phyloP scores from a whole-genome alignment of 2,888 invertebrate species.

The Aphidoletes aphidimyza region DNA sequence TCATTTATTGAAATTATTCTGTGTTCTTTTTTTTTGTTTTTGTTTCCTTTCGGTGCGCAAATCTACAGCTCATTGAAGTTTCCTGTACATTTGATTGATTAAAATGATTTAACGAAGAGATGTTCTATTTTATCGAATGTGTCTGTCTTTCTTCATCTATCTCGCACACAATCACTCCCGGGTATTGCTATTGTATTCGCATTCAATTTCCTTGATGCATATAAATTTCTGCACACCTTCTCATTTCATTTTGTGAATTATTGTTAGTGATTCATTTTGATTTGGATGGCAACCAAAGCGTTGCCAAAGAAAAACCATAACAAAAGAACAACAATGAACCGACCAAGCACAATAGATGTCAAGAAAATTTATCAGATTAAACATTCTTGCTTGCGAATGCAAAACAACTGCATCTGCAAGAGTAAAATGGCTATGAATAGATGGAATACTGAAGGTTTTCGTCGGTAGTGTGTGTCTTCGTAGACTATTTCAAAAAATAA shows the following conservation, averaged over 20 bases:
- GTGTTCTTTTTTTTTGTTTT: no score
- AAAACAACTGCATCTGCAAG: no score
- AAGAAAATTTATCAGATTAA: background rate
- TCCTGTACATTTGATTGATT: constrained; percentile 5
- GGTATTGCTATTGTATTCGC: background rate
- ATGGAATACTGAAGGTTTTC: no score
- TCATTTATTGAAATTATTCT: background rate
- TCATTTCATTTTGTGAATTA: background rate
- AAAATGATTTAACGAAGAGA: background rate
- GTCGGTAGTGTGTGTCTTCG: no score
- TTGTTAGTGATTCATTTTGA: background rate
- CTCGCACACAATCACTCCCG: background rate
- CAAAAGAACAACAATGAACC: background rate
- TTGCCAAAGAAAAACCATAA: background rate
- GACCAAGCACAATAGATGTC: background rate
- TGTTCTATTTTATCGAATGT: background rate
- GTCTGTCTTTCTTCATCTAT: no score
- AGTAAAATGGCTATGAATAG: no score
- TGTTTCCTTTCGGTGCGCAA: no score
- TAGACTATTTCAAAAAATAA: background rate
- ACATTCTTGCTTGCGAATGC: background rate
- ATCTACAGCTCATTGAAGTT: background rate
- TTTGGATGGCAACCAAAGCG: background rate
- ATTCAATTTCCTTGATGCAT: background rate
- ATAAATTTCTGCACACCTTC: background rate